These are phyloP conservation scores for Sus cebifrons DNA, from an alignment of 2,797 vertebrate species.

Conservation along the genomic window DNA sequence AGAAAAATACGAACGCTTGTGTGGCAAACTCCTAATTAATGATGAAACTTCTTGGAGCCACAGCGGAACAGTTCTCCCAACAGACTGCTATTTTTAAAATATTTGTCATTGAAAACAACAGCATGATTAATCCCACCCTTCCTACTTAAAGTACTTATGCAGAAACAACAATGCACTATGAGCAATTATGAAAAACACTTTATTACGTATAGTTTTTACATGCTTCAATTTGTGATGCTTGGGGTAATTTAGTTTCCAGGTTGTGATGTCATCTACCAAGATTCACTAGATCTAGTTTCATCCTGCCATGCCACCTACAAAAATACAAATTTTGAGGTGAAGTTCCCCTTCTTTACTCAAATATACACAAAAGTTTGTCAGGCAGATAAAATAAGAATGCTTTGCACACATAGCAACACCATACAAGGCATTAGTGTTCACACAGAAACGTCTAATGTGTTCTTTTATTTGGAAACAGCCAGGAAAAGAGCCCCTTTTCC, in stretches of 20 bases:
- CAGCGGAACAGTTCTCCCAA: slow-evolving; percentile 46
- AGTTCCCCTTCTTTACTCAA: slow-evolving; percentile 72
- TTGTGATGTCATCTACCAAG: slow-evolving; percentile 63
- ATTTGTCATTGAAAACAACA: slow-evolving; percentile 81
- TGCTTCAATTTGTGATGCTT: slow-evolving; percentile 70
- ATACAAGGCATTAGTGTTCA: slow-evolving; percentile 78
- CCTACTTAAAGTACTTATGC: slow-evolving; percentile 16
- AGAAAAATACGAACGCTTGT: background rate
- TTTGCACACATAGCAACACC: slow-evolving; percentile 79
- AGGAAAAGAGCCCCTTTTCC: slow-evolving; percentile 56
- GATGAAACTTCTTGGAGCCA: slow-evolving; percentile 59
- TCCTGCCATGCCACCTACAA: slow-evolving; percentile 82
- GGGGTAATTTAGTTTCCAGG: slow-evolving; percentile 66
- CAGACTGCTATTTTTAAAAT: slow-evolving; percentile 72
- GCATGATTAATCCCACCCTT: slow-evolving; percentile 66
- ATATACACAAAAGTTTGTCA: slow-evolving; percentile 67
- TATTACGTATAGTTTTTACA: slow-evolving; percentile 82
- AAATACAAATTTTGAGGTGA: slow-evolving; percentile 86
- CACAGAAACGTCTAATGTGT: slow-evolving; percentile 72
- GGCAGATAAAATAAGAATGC: slow-evolving; percentile 75
- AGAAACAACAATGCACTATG: slow-evolving; percentile 47
- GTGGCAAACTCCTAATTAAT: slow-evolving; percentile 70
- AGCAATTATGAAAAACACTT: slow-evolving; percentile 78
- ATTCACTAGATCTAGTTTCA: slow-evolving; percentile 77
- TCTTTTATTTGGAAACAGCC: slow-evolving; percentile 72